A percentile compares a stretch with the other conserved stretches of the same genome.
Conservation (phyloP, 2,888 invertebrate species). For the Tortrix viridana region DNA sequence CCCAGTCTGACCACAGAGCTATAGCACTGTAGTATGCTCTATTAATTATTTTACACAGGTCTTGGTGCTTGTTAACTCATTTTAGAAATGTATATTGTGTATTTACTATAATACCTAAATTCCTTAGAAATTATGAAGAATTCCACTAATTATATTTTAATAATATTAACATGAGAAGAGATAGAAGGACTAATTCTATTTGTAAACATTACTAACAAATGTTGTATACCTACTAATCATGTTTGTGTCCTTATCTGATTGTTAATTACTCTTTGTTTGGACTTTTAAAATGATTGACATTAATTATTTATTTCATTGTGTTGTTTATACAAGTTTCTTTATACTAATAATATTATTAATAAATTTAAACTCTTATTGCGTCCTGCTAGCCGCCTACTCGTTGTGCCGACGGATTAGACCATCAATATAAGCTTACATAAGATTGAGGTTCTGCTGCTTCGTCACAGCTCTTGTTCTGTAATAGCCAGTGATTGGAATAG, state of each 20-base stretch:
- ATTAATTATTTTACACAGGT: constrained; percentile 19
- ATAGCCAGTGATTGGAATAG: too few relatives aligned
- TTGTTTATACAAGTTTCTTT: constrained; percentile 7
- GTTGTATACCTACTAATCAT: constrained; percentile 30
- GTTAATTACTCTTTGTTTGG: constrained; percentile 13
- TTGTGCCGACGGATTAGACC: constrained; percentile 14
- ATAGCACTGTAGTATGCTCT: not conserved
- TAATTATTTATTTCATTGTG: constrained; percentile 26
- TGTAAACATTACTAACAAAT: constrained; percentile 22
- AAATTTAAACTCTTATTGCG: constrained; percentile 20
- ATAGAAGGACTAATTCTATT: not conserved
- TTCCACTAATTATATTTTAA: constrained; percentile 11
- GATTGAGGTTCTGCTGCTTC: constrained; percentile 15
- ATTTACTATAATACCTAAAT: constrained; percentile 12
- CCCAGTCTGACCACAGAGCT: too few relatives aligned
- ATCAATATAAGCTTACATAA: constrained; percentile 16
- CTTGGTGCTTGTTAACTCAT: constrained; percentile 24
- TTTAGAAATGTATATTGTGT: constrained; percentile 30
- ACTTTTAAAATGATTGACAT: constrained; percentile 14
- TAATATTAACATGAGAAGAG: not conserved
- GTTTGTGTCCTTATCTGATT: constrained; percentile 14
- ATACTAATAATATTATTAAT: constrained; percentile 5
- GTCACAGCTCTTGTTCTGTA: constrained; percentile 12
- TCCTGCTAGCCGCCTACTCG: constrained; percentile 25
- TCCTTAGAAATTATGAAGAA: constrained; percentile 9